Percentiles rank a stretch among this genome's conserved stretches.
These are phyloP conservation scores for Aethina tumida DNA, from an alignment of 1,140 invertebrate species.

Conservation along the genomic window DNA sequence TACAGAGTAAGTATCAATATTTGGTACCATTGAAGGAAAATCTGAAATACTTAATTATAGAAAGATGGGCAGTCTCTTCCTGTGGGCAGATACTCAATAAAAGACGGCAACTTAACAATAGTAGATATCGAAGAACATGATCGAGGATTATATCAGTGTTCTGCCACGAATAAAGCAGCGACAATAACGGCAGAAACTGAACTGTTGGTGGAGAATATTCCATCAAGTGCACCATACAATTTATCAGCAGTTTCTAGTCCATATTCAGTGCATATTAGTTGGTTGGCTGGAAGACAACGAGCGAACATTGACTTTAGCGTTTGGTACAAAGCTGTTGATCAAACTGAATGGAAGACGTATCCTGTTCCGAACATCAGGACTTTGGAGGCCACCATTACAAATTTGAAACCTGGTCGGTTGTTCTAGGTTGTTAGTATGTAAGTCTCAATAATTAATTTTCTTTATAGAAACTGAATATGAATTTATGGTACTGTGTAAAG, in stretches of 20 bases:
- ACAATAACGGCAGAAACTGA: slow-evolving; percentile 78
- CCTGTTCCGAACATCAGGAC: slow-evolving; percentile 55
- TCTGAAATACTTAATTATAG: slow-evolving; percentile 33
- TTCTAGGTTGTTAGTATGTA: too few relatives aligned
- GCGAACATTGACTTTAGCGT: slow-evolving; percentile 75
- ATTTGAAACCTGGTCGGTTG: slow-evolving; percentile 62
- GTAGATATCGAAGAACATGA: slow-evolving; percentile 72
- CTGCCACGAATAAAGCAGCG: slow-evolving; percentile 86
- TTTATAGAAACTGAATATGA: slow-evolving; percentile 70
- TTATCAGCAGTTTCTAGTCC: slow-evolving; percentile 67
- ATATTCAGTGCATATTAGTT: slow-evolving; percentile 69
- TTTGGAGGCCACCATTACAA: slow-evolving; percentile 68
- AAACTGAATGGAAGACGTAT: slow-evolving; percentile 68
- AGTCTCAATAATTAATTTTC: slow-evolving; percentile 1
- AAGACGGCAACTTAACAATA: slow-evolving; percentile 81
- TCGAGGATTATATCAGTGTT: slow-evolving; percentile 85
- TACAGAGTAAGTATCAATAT: slow-evolving; percentile 54
- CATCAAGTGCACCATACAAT: slow-evolving; percentile 86
- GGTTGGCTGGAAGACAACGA: slow-evolving; percentile 77
- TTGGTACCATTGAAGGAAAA: neutral
- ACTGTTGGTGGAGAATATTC: slow-evolving; percentile 75
- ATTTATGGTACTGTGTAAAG: slow-evolving; percentile 83
- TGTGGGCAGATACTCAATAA: slow-evolving; percentile 54
- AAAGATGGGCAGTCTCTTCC: slow-evolving; percentile 67
- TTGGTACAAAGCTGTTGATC: slow-evolving; percentile 66